Conservation (phyloP, 2,888 invertebrate species). For the Microchrysa polita region DNA sequence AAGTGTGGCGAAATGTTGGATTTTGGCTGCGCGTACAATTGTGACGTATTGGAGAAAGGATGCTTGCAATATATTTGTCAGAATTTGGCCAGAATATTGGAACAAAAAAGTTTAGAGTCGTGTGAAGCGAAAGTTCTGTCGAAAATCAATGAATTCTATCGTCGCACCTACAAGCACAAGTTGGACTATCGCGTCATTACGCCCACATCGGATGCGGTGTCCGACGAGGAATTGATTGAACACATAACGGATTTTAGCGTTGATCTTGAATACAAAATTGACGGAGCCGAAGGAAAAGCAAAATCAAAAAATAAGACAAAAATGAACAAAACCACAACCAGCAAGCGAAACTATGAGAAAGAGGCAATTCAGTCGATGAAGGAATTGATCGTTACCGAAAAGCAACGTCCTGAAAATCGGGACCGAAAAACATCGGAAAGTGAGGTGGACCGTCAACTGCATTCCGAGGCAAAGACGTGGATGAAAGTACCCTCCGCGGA, state of each 20-base stretch:
- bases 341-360: conserved; percentile 60
- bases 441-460: conserved; percentile 52
- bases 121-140: conserved; percentile 71
- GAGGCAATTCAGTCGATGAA: conserved; percentile 60
- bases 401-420: no score
- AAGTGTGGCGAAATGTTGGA: conserved; percentile 81
- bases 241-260: conserved; percentile 65
- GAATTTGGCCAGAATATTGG: conserved; percentile 78
- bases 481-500: conserved; percentile 58
- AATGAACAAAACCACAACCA: conserved; percentile 55
- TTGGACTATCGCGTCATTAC: conserved; percentile 75
- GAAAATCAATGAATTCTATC: conserved; percentile 75
- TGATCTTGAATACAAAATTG: conserved; percentile 66
- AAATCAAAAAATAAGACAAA: conserved; percentile 46
- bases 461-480: conserved; percentile 58
- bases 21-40: conserved; percentile 80
- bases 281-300: conserved; percentile 56
- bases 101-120: conserved; percentile 72
- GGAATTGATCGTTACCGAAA: conserved; percentile 55
- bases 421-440: conserved; percentile 46
- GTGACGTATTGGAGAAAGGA: conserved; percentile 73
- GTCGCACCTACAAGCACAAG: conserved; percentile 67
- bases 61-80: conserved; percentile 82
- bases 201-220: conserved; percentile 72
- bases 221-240: conserved; percentile 67